Percentiles rank a stretch among this genome's conserved stretches.
These are phyloP conservation scores for Axea sp. DNA, from an alignment of 2,888 invertebrate genomes.

Conservation along the genomic window DNA sequence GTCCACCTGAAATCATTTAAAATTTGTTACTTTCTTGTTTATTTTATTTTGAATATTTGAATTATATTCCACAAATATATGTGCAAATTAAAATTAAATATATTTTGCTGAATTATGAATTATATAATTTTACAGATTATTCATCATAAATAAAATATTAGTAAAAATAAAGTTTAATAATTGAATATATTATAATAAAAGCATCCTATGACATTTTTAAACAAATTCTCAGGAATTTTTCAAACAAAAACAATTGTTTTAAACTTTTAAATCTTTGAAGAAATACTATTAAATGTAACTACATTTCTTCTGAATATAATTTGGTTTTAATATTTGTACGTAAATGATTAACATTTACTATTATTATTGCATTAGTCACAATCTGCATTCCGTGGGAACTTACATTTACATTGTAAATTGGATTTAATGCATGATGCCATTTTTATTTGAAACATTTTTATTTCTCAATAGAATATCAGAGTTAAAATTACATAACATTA, in stretches of 20 bases:
- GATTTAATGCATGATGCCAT: conserved; percentile 9
- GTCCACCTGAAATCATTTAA: conserved; percentile 86
- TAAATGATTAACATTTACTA: conserved; percentile 16
- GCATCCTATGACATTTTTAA: too few species aligned
- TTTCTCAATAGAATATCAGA: background rate
- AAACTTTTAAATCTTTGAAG: background rate
- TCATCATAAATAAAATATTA: too few species aligned
- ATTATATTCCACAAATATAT: background rate
- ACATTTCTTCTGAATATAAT: background rate
- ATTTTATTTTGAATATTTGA: background rate
- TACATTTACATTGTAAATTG: conserved; percentile 9
- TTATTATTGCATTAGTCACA: conserved; percentile 23
- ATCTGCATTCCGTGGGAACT: conserved; percentile 7
- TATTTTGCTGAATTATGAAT: too few species aligned
- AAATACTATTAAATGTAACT: background rate
- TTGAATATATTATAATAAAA: too few species aligned
- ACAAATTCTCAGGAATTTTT: too few species aligned
- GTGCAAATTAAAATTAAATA: too few species aligned
- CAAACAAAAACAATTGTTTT: too few species aligned
- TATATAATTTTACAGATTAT: too few species aligned
- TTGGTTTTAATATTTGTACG: conserved; percentile 14
- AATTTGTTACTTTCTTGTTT: too few species aligned
- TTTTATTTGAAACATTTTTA: conserved; percentile 10
- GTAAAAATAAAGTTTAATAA: too few species aligned
- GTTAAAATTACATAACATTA: too few species aligned